Conservation (phyloP, 2,797 vertebrate genomes). For the Micropoecilia bifurca region DNA sequence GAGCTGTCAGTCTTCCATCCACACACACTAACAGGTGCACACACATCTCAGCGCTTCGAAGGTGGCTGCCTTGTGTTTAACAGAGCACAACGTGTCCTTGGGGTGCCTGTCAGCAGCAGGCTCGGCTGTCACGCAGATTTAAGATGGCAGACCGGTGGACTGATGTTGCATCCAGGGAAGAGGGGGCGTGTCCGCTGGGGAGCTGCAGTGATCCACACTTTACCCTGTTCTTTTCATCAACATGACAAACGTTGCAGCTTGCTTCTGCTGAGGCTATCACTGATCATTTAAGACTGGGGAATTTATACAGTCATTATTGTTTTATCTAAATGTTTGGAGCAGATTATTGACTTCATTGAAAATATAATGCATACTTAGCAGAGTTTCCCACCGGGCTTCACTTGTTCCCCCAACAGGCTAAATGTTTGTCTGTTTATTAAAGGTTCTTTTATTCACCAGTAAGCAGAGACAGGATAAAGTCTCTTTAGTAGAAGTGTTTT, state of each 20-base stretch:
- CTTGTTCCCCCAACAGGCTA: no score
- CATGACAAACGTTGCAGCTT: slow-evolving; percentile 10
- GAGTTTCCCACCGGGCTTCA: no score
- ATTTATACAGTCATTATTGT: not conserved
- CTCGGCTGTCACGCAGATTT: slow-evolving; percentile 69
- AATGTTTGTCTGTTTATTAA: no score
- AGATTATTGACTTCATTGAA: not conserved
- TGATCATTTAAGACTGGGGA: not conserved
- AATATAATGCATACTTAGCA: not conserved
- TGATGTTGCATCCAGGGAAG: slow-evolving; percentile 23
- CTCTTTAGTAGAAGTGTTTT: no score
- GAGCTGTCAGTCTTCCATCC: slow-evolving; percentile 54
- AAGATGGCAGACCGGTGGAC: slow-evolving; percentile 70
- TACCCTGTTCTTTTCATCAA: slow-evolving; percentile 15
- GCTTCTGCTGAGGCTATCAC: not conserved
- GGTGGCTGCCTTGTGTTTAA: slow-evolving; percentile 59
- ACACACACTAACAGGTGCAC: slow-evolving; percentile 31
- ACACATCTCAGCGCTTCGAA: slow-evolving; percentile 53
- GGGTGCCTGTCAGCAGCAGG: slow-evolving; percentile 64
- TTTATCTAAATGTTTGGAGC: not conserved
- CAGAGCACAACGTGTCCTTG: slow-evolving; percentile 69
- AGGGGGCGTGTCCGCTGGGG: slow-evolving; percentile 41
- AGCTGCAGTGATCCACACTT: slow-evolving; percentile 23
- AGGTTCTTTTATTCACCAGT: no score
- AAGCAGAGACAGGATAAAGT: no score